Evolutionary conservation across 2,888 invertebrate genomes (phyloP).

Genomic region (Acrobasis repandana): DNA sequence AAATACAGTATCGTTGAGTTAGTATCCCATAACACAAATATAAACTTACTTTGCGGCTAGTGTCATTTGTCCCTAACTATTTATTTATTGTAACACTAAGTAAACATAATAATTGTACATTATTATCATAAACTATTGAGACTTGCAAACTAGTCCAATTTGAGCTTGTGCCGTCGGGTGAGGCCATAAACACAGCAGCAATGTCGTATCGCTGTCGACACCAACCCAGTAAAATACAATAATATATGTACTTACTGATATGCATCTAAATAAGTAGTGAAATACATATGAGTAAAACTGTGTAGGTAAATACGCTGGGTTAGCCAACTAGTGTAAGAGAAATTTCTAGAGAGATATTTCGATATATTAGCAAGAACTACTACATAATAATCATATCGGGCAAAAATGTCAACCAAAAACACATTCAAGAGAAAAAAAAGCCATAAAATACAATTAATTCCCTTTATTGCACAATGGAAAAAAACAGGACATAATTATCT

Average conservation of each 20-base stretch:
- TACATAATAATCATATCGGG: no score
- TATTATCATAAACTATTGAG: not conserved
- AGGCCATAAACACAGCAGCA: slow-evolving; percentile 1
- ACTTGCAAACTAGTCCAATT: not conserved
- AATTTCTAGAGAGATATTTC: not conserved
- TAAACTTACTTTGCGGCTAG: no score
- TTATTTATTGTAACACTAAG: no score
- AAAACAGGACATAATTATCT: no score
- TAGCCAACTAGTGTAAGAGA: not conserved
- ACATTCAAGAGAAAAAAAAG: no score
- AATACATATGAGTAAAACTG: not conserved
- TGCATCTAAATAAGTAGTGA: not conserved
- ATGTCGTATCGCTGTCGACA: slow-evolving; percentile 10
- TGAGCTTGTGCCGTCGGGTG: not conserved
- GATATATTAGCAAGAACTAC: no score
- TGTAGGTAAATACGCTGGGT: not conserved
- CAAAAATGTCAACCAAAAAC: no score
- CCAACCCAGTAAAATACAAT: not conserved
- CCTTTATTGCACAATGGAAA: no score
- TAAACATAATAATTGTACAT: not conserved
- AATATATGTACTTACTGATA: not conserved
- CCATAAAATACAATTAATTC: no score
- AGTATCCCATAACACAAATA: no score
- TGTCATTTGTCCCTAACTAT: no score
- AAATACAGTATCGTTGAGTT: no score